Percentiles rank a stretch among this genome's conserved stretches.
phyloP scores from a whole-genome alignment of 2,113 vertebrate species.

The Cercopithecus mona region DNA sequence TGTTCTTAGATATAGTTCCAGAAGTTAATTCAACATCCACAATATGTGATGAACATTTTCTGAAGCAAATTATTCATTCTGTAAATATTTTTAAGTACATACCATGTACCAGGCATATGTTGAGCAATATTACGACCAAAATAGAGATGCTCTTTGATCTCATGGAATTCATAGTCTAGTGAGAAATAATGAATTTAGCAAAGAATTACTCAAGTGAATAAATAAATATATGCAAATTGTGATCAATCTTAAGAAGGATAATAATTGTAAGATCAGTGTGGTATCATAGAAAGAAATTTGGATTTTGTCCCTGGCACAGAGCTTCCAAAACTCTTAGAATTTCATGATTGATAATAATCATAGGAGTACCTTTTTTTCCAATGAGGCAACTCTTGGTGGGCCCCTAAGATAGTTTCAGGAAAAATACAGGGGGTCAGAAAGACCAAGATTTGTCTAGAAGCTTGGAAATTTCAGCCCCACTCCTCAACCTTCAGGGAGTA shows the following conservation, averaged over 20 bases:
- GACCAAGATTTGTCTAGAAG: background rate
- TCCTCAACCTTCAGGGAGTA: background rate
- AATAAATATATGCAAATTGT: background rate
- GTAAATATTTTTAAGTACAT: slow-evolving; percentile 4
- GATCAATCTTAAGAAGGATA: background rate
- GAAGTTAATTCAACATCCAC: background rate
- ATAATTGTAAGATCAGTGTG: background rate
- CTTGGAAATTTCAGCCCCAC: background rate
- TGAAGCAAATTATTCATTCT: background rate
- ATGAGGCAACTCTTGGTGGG: background rate
- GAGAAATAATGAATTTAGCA: slow-evolving; percentile 6
- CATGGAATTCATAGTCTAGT: background rate
- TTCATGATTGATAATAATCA: background rate
- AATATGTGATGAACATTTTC: background rate
- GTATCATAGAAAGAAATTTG: background rate
- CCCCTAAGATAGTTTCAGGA: background rate
- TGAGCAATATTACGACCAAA: background rate
- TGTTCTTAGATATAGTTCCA: background rate
- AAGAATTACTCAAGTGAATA: slow-evolving; percentile 28
- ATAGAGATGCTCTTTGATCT: background rate
- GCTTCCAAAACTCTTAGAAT: background rate
- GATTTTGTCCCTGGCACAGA: background rate
- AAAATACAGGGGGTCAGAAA: background rate
- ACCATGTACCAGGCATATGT: background rate
- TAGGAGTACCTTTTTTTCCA: background rate